Conservation (phyloP, 1,140 invertebrate genomes). For the Venturia canescens region DNA sequence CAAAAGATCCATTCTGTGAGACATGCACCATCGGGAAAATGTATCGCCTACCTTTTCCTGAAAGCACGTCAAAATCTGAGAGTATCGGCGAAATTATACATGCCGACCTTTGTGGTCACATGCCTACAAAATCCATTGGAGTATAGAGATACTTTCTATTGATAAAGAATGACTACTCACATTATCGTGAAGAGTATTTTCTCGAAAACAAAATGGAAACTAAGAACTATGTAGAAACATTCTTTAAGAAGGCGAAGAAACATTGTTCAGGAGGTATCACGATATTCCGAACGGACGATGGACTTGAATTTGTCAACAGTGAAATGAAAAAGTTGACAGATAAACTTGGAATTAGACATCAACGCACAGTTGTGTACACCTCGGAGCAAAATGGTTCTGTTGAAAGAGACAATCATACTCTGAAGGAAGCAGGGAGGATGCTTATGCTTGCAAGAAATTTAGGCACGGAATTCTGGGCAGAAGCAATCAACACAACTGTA, state of each 20-base stretch:
- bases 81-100: constrained; percentile 55
- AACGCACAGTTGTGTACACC: constrained; percentile 62
- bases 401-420: constrained; percentile 70
- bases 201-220: constrained; percentile 53
- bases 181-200: constrained; percentile 53
- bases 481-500: constrained; percentile 69
- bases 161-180: constrained; percentile 59
- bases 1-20: constrained; percentile 47
- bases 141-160: constrained; percentile 55
- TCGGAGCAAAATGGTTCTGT: constrained; percentile 69
- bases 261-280: neutral
- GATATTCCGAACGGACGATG: constrained; percentile 37
- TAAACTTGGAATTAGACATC: constrained; percentile 42
- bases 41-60: constrained; percentile 41
- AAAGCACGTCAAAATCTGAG: constrained; percentile 21
- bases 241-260: constrained; percentile 32
- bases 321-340: neutral
- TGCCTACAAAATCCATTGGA: constrained; percentile 50
- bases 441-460: constrained; percentile 66
- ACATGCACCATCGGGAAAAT: constrained; percentile 49
- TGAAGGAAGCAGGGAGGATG: constrained; percentile 66
- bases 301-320: constrained; percentile 31
- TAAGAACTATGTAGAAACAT: constrained; percentile 37
- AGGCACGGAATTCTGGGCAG: constrained; percentile 69
- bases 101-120: constrained; percentile 55